Base-by-base conservation (phyloP, 1,140 invertebrate genomes). In the Copidosoma floridanum region DNA sequence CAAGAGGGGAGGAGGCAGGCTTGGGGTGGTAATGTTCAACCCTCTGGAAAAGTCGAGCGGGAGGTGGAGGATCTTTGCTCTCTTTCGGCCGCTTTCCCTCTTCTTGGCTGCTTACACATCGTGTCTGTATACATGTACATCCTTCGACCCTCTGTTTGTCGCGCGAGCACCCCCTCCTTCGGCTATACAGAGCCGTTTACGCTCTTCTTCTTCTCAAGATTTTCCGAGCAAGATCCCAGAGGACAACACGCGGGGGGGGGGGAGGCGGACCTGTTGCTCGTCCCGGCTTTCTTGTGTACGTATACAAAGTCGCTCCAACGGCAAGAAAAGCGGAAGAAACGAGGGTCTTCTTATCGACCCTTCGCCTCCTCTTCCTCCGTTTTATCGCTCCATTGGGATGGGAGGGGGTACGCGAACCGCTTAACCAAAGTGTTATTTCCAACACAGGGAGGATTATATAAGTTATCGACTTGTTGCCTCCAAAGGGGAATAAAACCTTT, bases 401-500 rank as follows among this genome's bases (percentile, higher is more conserved):
- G 20, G 2, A 10, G 20, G 18, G 18, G 50, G 32, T 46, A n/a
- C n/a, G n/a, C n/a, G n/a, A n/a, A n/a, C n/a, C n/a, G n/a, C n/a
- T n/a, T n/a, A n/a, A n/a, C n/a, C n/a, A n/a, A n/a, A n/a, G n/a
- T n/a, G n/a, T n/a, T n/a, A n/a, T n/a, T n/a, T n/a, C n/a, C n/a
- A n/a, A n/a, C n/a, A n/a, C n/a, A 44, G 43, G 61, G 53, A 63
- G 61, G 65, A 72, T n/a, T n/a, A n/a, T n/a, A 71, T 70, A 70
- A 75, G 69, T 71, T 71, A 72, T 73, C 72, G 72, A 74, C 72
- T 75, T 75, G 72, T 74, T 75, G 73, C 71, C 64, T 57, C 20
- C 60, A 27, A 63, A 64, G 62, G 46, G 61, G 46, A 67, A 64
- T 38, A 23, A 47, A 35, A 56, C 8, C 14, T 12, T 8, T n/a